Conservation (phyloP, 1,140 invertebrate species). For the Mamestra configurata region DNA sequence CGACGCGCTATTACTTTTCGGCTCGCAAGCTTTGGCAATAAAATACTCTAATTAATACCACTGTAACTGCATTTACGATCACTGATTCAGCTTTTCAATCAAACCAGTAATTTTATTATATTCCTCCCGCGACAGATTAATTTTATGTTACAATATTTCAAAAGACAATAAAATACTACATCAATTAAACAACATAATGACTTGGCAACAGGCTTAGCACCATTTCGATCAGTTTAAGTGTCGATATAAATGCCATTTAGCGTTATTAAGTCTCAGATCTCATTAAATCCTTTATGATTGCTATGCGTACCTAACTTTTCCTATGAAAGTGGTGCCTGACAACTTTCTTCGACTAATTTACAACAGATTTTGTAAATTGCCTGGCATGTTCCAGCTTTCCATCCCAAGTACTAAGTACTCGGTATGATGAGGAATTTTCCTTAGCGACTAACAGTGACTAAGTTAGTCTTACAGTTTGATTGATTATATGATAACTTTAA, state of each 20-base stretch:
- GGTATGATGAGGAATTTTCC: slow-evolving; percentile 22
- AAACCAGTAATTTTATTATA: background rate
- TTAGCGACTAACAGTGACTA: slow-evolving; percentile 4
- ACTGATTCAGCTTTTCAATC: background rate
- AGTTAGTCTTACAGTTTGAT: slow-evolving; percentile 7
- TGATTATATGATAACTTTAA: slow-evolving; percentile 21
- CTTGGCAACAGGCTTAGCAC: background rate
- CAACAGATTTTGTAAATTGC: slow-evolving; percentile 62
- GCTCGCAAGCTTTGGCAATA: too few species aligned
- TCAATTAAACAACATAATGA: slow-evolving; percentile 25
- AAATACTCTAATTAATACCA: background rate
- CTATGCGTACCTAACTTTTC: slow-evolving; percentile 54
- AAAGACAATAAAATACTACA: slow-evolving; percentile 20
- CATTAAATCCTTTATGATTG: slow-evolving; percentile 54
- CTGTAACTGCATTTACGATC: background rate
- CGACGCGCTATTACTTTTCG: too few species aligned
- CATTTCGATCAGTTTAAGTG: slow-evolving; percentile 2
- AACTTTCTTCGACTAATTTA: slow-evolving; percentile 59
- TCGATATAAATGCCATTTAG: slow-evolving; percentile 22
- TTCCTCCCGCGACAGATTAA: background rate
- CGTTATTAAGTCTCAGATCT: slow-evolving; percentile 1
- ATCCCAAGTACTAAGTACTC: slow-evolving; percentile 36
- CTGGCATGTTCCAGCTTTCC: slow-evolving; percentile 57
- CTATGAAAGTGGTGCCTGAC: slow-evolving; percentile 54
- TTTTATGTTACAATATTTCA: background rate